These are phyloP conservation scores for Anastrepha ludens DNA, from an alignment of 1,140 invertebrate genomes.

Conservation along the genomic window DNA sequence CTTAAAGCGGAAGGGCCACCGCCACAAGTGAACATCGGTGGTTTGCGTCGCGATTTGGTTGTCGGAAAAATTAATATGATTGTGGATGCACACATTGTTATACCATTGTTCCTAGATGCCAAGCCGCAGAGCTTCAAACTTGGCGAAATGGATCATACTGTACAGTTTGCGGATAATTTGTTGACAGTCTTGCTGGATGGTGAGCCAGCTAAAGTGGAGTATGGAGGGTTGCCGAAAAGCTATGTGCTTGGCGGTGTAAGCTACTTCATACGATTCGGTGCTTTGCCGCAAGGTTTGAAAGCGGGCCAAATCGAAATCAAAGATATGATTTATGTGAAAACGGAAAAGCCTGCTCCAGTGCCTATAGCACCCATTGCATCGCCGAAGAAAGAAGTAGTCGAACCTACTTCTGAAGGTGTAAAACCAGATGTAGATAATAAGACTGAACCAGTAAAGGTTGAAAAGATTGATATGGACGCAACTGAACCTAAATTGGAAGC, in stretches of 20 bases:
- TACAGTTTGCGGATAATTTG: slow-evolving; percentile 87
- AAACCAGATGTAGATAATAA: background rate
- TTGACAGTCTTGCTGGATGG: slow-evolving; percentile 88
- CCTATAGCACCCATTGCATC: slow-evolving; percentile 56
- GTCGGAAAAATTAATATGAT: slow-evolving; percentile 89
- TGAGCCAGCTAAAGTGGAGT: slow-evolving; percentile 87
- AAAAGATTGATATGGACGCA: background rate
- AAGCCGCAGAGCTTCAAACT: slow-evolving; percentile 88
- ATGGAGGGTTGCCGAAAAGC: slow-evolving; percentile 93
- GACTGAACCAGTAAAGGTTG: background rate
- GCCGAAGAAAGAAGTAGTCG: background rate
- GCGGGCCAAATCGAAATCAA: slow-evolving; percentile 82
- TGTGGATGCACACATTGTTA: slow-evolving; percentile 85
- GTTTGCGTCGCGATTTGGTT: slow-evolving; percentile 82
- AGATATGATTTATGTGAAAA: slow-evolving; percentile 79
- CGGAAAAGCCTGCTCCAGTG: slow-evolving; percentile 68
- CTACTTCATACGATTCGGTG: slow-evolving; percentile 88
- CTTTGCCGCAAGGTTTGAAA: slow-evolving; percentile 83
- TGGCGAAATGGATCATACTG: slow-evolving; percentile 82
- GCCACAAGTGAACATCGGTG: slow-evolving; percentile 88
- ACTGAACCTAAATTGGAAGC: background rate
- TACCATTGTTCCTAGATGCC: slow-evolving; percentile 89
- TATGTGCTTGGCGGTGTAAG: slow-evolving; percentile 86
- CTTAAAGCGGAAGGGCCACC: slow-evolving; percentile 90
- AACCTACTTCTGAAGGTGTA: background rate